Conservation (phyloP, 2,113 vertebrate species). For the Ramphastos sulfuratus region DNA sequence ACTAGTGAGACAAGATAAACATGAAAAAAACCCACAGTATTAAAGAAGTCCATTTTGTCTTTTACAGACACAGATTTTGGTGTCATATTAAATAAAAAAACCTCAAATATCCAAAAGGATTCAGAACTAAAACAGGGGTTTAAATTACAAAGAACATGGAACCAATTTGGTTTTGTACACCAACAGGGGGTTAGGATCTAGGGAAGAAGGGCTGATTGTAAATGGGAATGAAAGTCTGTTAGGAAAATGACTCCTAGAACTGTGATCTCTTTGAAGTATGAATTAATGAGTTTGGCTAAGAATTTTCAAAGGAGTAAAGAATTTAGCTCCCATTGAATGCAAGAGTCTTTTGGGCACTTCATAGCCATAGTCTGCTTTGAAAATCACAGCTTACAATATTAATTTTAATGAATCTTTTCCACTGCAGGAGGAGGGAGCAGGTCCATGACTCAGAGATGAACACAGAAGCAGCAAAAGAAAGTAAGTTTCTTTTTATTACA, state of each 20-base stretch:
- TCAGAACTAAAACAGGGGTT: neutral
- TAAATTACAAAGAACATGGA: neutral
- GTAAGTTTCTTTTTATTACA: neutral
- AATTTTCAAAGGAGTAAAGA: slow-evolving; percentile 43
- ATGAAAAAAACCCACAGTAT: neutral
- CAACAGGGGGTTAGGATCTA: neutral
- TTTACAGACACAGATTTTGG: neutral
- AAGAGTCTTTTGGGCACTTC: slow-evolving; percentile 13
- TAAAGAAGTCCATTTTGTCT: neutral
- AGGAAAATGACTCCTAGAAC: slow-evolving; percentile 36
- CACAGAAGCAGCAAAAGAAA: neutral
- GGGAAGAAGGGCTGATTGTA: neutral
- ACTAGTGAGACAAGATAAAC: neutral
- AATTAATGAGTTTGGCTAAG: slow-evolving; percentile 24
- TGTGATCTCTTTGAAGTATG: slow-evolving; percentile 37
- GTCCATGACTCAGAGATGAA: neutral
- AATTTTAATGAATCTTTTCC: slow-evolving; percentile 19
- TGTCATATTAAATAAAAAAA: slow-evolving; percentile 1
- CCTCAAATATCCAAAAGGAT: neutral
- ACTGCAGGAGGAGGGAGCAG: neutral
- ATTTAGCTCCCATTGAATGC: slow-evolving; percentile 9
- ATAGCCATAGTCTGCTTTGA: slow-evolving; percentile 23
- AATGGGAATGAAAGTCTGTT: neutral
- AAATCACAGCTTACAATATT: slow-evolving; percentile 30
- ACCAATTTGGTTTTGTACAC: slow-evolving; percentile 11